Evolutionary conservation across 2,797 vertebrate species (phyloP), one percentile per base, ranked within the genome.

Genomic region (Stomatorhinus walkeri): DNA sequence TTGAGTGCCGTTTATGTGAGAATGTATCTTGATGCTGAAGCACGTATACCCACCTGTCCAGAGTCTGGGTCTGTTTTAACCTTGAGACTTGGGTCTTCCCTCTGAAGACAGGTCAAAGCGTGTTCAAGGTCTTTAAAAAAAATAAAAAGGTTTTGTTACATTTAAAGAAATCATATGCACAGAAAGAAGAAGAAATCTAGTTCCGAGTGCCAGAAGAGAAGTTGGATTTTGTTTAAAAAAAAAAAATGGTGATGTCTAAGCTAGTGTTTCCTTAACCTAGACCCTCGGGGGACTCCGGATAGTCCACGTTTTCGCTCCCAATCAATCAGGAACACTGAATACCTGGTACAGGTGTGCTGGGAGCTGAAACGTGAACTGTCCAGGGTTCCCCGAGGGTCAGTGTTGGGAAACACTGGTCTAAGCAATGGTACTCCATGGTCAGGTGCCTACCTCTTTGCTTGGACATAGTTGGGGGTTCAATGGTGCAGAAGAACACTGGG

Each of bases 41-140:
- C 40, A 19, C 36, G 19, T 43, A 51, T 24, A 14, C 90, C 90
- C 96, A 99, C 98, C 95, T 99, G 98, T 91, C 98, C 97, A 90
- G 97, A 98, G 90, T 99, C 97, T 0, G 96, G 94, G 94, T 99
- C 98, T 14, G 93, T 89, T 91, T 95, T 96, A 92, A 98, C 97
- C 96, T 98, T 99, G 54, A 99, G 95, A 91, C 98, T 99, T 90
- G 98, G 98, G 94, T 99, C 98, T 95, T 99, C 98, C 93, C 97
- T 97, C 92, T 99, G 97, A 88, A 99, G 96, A 92, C 96, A 98
- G 90, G 90, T 95, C 87, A 99, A 93, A 0, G 98, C 98, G 14
- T 97, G 95, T 91, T 99, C 98, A 88, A 99, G 96, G 92, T 98
- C 98, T 99, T 88, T 48, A 72, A 49, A 49, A 19, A 49, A 51